These are phyloP conservation scores for Apteryx owenii DNA, from an alignment of 2,113 vertebrate species.

Conservation along the genomic window DNA sequence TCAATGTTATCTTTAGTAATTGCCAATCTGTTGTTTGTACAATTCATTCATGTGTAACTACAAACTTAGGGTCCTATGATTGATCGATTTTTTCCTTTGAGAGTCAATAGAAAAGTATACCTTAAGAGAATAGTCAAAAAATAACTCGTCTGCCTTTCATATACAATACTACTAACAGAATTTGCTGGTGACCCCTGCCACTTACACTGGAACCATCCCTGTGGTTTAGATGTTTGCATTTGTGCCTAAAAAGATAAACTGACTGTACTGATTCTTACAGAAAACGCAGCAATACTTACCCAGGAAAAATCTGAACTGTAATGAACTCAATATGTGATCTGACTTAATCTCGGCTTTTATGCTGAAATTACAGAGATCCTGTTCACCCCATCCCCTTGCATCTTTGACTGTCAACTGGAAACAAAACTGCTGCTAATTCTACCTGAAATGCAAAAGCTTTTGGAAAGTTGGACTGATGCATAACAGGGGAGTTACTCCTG, in stretches of 20 bases:
- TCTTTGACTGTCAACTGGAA: background rate
- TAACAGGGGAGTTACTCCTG: background rate
- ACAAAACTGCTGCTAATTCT: background rate
- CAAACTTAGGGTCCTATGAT: background rate
- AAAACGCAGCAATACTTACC: background rate
- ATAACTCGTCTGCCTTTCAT: too few species aligned
- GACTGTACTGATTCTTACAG: background rate
- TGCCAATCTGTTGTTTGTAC: background rate
- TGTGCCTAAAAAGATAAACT: background rate
- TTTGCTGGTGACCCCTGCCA: too few species aligned
- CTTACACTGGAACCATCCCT: background rate
- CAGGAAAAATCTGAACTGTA: background rate
- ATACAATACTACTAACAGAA: too few species aligned
- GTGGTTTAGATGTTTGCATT: background rate
- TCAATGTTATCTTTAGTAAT: background rate
- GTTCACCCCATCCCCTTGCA: background rate
- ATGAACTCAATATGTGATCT: background rate
- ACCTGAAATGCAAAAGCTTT: background rate
- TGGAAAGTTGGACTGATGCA: background rate
- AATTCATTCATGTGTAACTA: background rate
- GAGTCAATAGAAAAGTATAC: too few species aligned
- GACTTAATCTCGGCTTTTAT: background rate
- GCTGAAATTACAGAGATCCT: background rate
- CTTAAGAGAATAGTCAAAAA: too few species aligned
- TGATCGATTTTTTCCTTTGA: too few species aligned